Percentiles rank a stretch among this genome's conserved stretches.
phyloP scores from a whole-genome alignment of 2,113 vertebrate species.

The Mastomys coucha region DNA sequence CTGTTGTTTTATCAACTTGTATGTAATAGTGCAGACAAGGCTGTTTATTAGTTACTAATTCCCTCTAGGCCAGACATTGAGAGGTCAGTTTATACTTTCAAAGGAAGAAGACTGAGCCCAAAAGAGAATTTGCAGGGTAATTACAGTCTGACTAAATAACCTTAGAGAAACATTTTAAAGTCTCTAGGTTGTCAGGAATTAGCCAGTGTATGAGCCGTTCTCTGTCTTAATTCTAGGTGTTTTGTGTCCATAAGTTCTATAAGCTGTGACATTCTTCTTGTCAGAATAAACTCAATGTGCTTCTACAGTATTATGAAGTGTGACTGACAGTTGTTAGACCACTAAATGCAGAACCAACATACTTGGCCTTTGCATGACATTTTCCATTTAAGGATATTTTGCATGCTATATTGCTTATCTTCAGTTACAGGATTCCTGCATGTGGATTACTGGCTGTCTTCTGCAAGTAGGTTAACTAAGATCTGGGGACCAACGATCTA shows the following conservation, averaged over 20 bases:
- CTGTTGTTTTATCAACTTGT: slow-evolving; percentile 2
- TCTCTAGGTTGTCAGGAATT: neutral
- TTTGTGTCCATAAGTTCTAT: neutral
- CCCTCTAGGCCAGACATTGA: neutral
- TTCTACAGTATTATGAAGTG: neutral
- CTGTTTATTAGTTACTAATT: neutral
- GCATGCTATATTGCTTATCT: neutral
- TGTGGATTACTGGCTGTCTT: neutral
- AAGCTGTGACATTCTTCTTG: neutral
- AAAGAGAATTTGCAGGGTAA: neutral
- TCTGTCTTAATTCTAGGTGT: neutral
- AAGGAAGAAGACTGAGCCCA: neutral
- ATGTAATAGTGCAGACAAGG: neutral
- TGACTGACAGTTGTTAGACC: neutral
- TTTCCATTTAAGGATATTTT: slow-evolving; percentile 24
- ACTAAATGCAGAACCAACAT: neutral
- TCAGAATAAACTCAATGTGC: neutral
- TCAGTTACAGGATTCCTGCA: neutral
- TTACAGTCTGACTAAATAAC: neutral
- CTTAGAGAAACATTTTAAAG: neutral
- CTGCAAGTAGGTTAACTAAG: neutral
- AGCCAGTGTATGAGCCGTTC: neutral
- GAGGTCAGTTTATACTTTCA: slow-evolving; percentile 19
- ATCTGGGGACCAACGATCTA: neutral
- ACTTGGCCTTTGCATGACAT: neutral